phyloP scores from a whole-genome alignment of 2,797 vertebrate species.

The Ficedula albicollis region DNA sequence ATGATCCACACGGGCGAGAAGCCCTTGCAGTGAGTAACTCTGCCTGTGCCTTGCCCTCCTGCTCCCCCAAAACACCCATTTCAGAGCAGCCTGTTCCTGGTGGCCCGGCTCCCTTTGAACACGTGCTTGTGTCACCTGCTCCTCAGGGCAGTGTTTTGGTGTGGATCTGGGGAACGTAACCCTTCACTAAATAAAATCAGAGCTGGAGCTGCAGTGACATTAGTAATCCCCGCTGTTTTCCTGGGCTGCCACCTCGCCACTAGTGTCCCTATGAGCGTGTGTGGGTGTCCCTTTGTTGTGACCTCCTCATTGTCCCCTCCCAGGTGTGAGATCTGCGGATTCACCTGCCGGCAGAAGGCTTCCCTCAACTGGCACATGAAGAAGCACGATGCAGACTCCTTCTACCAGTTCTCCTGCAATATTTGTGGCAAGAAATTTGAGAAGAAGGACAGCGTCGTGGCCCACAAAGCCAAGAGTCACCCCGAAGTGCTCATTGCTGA shows the following conservation, averaged over 20 bases:
- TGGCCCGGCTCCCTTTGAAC: not conserved
- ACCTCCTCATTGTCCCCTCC: not conserved
- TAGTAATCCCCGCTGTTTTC: not conserved
- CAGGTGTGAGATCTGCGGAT: conserved; percentile 98
- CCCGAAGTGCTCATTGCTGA: conserved; percentile 96
- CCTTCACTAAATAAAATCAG: not conserved
- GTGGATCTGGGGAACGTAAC: not conserved
- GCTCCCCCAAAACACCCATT: not conserved
- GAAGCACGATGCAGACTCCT: conserved; percentile 94
- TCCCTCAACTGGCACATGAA: conserved; percentile 99
- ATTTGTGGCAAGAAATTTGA: conserved; percentile 98
- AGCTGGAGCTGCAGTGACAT: not conserved
- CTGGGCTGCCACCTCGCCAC: not conserved
- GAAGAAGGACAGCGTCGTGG: conserved; percentile 98
- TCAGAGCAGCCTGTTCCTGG: not conserved
- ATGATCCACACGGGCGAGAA: conserved; percentile 99
- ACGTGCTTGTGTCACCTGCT: not conserved
- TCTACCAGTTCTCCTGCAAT: conserved; percentile 97
- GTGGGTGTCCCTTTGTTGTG: not conserved
- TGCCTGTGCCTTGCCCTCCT: not conserved
- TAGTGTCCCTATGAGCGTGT: rapidly evolving
- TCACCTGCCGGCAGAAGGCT: conserved; percentile 97
- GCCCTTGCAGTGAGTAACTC: conserved; percentile 90
- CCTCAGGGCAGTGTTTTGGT: not conserved
- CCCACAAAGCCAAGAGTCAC: conserved; percentile 87